Base-by-base conservation (phyloP, 2,113 vertebrate species). In the Narcine bancroftii region DNA sequence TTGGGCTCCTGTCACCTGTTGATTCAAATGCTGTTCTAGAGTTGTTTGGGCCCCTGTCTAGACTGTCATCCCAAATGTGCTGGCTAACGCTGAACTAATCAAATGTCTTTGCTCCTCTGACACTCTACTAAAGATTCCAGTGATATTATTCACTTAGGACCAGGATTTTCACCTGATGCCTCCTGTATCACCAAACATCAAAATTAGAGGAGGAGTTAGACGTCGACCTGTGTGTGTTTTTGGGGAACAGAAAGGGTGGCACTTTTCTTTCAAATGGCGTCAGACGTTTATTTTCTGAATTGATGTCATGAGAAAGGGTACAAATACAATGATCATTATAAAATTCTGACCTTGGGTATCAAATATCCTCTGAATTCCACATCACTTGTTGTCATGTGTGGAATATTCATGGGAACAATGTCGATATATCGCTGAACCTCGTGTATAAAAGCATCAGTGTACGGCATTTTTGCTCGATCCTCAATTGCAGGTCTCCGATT, bases 351-450 rank as follows among this genome's bases (percentile, higher is more conserved):
- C 83, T 89, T 39, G 29, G 83, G 83, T 36, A 50, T 50, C 83
- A 89, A 10, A 11, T 89, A 45, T 56, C 33, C 60, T 63, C 39
- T 89, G 83, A 89, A 89, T 56, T 29, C 5, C 1, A 0, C 85
- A 79, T 93, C 92, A 26, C 71, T 53, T 11, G 63, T 93, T 39
- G 92, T 21, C 3, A 63, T 33, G 47, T 5, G 29, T 36, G 75
- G 50, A 13, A 93, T 0, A 0, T n/a, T 42, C 69, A 92, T 66
- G 19, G 93, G 83, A 4, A 29, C 3, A 56, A 94, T 24, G 19
- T 83, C 92, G 0, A 29, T 5, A 21, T 93, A 92, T 33, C 93
- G 73, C 92, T 92, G 92, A n/a, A 89, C 92, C 60, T 93, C 69
- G 0, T 89, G 76, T 11, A 92, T 42, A 24, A 91, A 60, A 6